Percentiles rank a stretch among this genome's conserved stretches.
Conservation (phyloP, 2,888 invertebrate species). For the Troilus luridus region DNA sequence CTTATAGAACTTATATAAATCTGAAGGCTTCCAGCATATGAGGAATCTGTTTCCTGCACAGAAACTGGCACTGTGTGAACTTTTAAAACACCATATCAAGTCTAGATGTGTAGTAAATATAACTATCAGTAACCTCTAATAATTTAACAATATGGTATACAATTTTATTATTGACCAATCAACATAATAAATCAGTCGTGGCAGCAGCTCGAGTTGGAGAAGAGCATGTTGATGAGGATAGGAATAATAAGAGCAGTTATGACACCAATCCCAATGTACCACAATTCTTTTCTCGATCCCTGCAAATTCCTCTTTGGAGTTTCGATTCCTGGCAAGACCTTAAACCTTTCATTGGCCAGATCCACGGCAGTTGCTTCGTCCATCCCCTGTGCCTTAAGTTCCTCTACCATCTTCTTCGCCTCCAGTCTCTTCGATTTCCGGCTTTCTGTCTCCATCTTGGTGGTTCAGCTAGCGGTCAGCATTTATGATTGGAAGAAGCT, state of each 20-base stretch:
- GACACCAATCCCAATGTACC: not conserved
- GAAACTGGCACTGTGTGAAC: too few relatives aligned
- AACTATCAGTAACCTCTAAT: too few relatives aligned
- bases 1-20: too few relatives aligned
- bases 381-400: conserved; percentile 17
- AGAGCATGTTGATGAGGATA: not conserved
- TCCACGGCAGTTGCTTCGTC: not conserved
- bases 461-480: not conserved
- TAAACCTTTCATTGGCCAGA: not conserved
- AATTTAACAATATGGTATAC: too few relatives aligned
- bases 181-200: not conserved
- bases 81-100: too few relatives aligned
- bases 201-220: not conserved
- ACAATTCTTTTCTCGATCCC: not conserved
- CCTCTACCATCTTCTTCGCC: conserved; percentile 35
- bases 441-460: not conserved
- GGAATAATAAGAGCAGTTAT: not conserved
- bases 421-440: conserved; percentile 33
- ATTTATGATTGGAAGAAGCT: not conserved
- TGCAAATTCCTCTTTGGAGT: not conserved
- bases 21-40: too few relatives aligned
- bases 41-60: too few relatives aligned
- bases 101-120: too few relatives aligned
- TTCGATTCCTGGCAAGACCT: not conserved
- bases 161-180: not conserved